phyloP scores from a whole-genome alignment of 1,140 invertebrate species.

The Brachystomella parvula region DNA sequence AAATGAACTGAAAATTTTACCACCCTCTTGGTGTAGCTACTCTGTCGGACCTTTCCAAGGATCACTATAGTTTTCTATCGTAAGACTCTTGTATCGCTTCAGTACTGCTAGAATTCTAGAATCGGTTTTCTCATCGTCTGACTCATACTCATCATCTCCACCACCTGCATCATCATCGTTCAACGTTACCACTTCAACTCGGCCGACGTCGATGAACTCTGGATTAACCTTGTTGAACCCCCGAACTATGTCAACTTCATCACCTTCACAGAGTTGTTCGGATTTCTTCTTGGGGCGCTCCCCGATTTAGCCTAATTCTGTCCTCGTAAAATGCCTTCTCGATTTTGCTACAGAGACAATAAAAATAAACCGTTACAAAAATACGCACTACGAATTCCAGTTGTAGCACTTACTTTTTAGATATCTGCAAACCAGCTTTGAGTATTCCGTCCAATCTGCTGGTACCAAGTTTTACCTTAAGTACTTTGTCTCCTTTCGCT shows the following conservation, averaged over 20 bases:
- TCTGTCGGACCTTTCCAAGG: slow-evolving; percentile 30
- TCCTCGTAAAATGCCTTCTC: slow-evolving; percentile 58
- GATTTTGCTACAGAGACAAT: slow-evolving; percentile 49
- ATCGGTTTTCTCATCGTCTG: slow-evolving; percentile 17
- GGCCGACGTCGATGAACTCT: slow-evolving; percentile 50
- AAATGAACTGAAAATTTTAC: too few relatives aligned
- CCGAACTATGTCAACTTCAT: slow-evolving; percentile 59
- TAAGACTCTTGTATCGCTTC: slow-evolving; percentile 51
- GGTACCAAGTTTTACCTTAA: slow-evolving; percentile 52
- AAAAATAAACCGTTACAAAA: slow-evolving; percentile 16
- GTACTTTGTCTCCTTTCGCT: slow-evolving; percentile 48
- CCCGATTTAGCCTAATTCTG: slow-evolving; percentile 58
- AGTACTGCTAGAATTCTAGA: slow-evolving; percentile 47
- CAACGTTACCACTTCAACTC: slow-evolving; percentile 50
- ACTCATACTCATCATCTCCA: slow-evolving; percentile 38
- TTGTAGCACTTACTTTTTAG: slow-evolving; percentile 49
- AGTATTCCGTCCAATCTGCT: slow-evolving; percentile 56
- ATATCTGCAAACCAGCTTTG: slow-evolving; percentile 56
- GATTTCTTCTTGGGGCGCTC: slow-evolving; percentile 58
- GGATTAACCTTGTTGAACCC: slow-evolving; percentile 51
- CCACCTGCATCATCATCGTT: slow-evolving; percentile 40
- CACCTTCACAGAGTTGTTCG: slow-evolving; percentile 48
- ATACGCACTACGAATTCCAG: slow-evolving; percentile 13
- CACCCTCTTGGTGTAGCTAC: too few relatives aligned
- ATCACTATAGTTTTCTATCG: slow-evolving; percentile 53